Percentiles rank a stretch among this genome's conserved stretches.
phyloP scores from a whole-genome alignment of 2,888 invertebrate species.

The Zeuzera pyrina region DNA sequence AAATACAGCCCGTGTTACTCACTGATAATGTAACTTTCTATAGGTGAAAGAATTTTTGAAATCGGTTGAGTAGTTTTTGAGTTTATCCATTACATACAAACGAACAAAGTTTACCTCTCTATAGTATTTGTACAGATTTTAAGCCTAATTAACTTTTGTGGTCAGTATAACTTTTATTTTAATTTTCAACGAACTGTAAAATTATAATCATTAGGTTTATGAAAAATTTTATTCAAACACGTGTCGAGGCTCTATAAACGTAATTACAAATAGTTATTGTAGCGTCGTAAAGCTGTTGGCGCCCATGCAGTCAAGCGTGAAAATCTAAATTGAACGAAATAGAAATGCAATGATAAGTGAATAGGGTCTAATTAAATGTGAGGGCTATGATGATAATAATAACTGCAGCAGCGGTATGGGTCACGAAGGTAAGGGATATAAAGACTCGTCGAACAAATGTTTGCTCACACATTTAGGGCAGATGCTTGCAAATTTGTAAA shows the following conservation, averaged over 20 bases:
- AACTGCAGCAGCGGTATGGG: slow-evolving; percentile 32
- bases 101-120: too few species aligned
- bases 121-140: too few species aligned
- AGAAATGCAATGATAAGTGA: slow-evolving; percentile 56
- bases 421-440: slow-evolving; percentile 38
- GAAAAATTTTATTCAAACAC: too few species aligned
- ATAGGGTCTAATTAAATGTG: slow-evolving; percentile 60
- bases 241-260: slow-evolving; percentile 23
- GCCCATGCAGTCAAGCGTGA: slow-evolving; percentile 40
- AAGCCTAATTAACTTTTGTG: too few species aligned
- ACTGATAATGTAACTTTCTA: too few species aligned
- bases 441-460: slow-evolving; percentile 14
- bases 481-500: slow-evolving; percentile 28
- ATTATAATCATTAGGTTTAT: too few species aligned
- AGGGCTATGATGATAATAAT: slow-evolving; percentile 46
- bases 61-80: too few species aligned
- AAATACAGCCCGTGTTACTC: too few species aligned
- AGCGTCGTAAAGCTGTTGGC: slow-evolving; percentile 34
- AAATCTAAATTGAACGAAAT: slow-evolving; percentile 52
- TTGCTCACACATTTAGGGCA: slow-evolving; percentile 35
- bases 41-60: too few species aligned
- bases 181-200: too few species aligned
- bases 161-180: too few species aligned
- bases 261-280: slow-evolving; percentile 37
- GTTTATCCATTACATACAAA: too few species aligned